Base-by-base conservation (phyloP, 2,888 invertebrate species). In the Zootermopsis nevadensis region DNA sequence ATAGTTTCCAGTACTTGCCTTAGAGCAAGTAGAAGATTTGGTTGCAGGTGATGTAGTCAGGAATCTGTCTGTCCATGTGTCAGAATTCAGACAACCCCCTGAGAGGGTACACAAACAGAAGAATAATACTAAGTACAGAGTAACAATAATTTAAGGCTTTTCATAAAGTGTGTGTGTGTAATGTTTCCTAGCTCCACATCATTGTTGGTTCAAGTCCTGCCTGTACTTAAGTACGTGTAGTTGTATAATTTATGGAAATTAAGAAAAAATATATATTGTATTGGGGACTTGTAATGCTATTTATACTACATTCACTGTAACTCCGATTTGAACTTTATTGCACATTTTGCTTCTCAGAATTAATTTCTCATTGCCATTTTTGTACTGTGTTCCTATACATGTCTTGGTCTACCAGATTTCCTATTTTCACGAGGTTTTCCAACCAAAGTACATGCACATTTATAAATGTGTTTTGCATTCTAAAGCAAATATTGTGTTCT, bases 201-300 rank as follows among this genome's bases (percentile, higher is more conserved):
- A 35, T 72, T 74, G 38, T 74, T 74, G 74, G 74, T 74, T 66
- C 53, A 22, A 38, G 66, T 35, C 38, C 53, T 79, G 38, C 79
- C 66, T 79, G 79, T 60, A 79, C 79, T 66, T 79, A 77, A 77
- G 66, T 74, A 74, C 74, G 24, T 79, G 79, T 79, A 79, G 79
- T 79, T 79, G 79, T 79, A 66, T 66, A 79, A 79, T 79, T 79
- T 79, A 79, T 79, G 79, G 79, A 79, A 79, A 79, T 79, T 79
- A 79, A 60, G 35, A 79, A 79, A 60, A 66, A 79, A 79, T 79
- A 79, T 79, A 77, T 77, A 79, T 79, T 74, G n/a, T 74, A 74
- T 74, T 74, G 38, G 74, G 74, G 33, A 74, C 22, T 38, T 24
- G 38, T 38, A 12, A 60, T 27, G 27, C 60, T n/a, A 15, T 60